Evolutionary conservation across 2,113 vertebrate species (phyloP).

Genomic region (Pyrgilauda ruficollis): DNA sequence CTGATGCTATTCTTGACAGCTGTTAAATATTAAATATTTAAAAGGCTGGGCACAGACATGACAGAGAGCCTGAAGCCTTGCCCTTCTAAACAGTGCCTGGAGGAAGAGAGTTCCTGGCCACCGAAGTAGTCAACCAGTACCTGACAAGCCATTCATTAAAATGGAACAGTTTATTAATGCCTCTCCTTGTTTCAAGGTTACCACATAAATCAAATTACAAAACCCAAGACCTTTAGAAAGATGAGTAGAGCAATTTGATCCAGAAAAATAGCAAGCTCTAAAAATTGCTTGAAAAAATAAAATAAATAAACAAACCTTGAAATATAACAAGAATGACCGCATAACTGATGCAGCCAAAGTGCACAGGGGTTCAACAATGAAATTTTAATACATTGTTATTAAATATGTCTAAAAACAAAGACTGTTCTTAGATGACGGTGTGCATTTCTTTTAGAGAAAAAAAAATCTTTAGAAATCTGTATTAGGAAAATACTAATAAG

Average conservation of each 20-base stretch:
- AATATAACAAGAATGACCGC: conserved; percentile 2
- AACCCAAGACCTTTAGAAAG: conserved; percentile 43
- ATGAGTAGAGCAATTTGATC: conserved; percentile 30
- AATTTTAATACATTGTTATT: conserved; percentile 33
- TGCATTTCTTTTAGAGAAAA: neutral
- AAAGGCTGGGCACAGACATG: neutral
- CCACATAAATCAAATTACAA: conserved; percentile 68
- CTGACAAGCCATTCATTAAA: conserved; percentile 74
- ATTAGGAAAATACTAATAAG: neutral
- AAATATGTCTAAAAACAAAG: neutral
- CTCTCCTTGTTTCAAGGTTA: conserved; percentile 71
- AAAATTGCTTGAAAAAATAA: conserved; percentile 31
- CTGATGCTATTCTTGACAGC: neutral
- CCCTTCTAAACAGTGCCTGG: conserved; percentile 26
- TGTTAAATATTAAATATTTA: conserved; percentile 37
- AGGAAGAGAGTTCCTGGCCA: conserved; percentile 23
- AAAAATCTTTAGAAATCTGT: neutral
- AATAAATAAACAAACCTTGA: neutral
- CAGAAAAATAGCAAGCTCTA: neutral
- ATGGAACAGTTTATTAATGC: conserved; percentile 43
- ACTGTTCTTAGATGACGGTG: accelerated
- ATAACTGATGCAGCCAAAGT: neutral
- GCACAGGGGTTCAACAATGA: neutral
- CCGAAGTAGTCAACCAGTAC: conserved; percentile 52
- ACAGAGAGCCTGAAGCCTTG: conserved; percentile 7